Evolutionary conservation across 2,113 vertebrate species (phyloP), one percentile per base, ranked within the genome.

Genomic region (Dipodomys stephensi): DNA sequence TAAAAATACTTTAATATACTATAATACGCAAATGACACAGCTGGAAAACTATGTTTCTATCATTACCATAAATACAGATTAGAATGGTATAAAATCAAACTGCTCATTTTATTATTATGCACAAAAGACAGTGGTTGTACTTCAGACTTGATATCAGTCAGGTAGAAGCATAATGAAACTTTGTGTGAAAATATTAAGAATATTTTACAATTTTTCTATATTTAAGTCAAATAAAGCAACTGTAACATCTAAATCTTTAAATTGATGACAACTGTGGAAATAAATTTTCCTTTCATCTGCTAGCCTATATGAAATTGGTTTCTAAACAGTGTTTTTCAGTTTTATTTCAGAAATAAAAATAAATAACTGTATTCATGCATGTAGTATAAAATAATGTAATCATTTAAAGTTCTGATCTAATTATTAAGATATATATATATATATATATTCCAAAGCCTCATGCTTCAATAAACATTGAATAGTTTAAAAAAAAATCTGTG

Each of bases 401-500:
- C 77, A 57, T 80, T 95, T 94, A 49, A 90, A 25, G 6, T 83
- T 87, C 6, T 82, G 6, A 15, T 96, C 76, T 71, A 89, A 44
- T 97, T 91, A 95, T 88, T 28, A 95, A 68, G 32, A 35, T 35
- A 35, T 35, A 35, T 35, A 35, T 35, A n/a, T n/a, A n/a, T 91
- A 68, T 4, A 87, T 69, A 53, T 81, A 90, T 81, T 74, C 18
- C 25, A 53, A 91, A 32, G 0, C 46, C 49, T 57, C 4, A 30
- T 74, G n/a, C 6, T 28, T 73, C n/a, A 57, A 25, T 60, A 89
- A 78, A 91, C 1, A 10, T 15, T 80, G 2, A 4, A 46, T 77
- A 87, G 71, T 10, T 74, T 87, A 81, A 20, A 84, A 87, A 91
- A 25, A n/a, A 79, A 0, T 0, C 23, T 74, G 11, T 44, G 23